These are phyloP conservation scores for Neodon shergylaensis DNA, from an alignment of 2,113 vertebrate species.

Conservation along the genomic window DNA sequence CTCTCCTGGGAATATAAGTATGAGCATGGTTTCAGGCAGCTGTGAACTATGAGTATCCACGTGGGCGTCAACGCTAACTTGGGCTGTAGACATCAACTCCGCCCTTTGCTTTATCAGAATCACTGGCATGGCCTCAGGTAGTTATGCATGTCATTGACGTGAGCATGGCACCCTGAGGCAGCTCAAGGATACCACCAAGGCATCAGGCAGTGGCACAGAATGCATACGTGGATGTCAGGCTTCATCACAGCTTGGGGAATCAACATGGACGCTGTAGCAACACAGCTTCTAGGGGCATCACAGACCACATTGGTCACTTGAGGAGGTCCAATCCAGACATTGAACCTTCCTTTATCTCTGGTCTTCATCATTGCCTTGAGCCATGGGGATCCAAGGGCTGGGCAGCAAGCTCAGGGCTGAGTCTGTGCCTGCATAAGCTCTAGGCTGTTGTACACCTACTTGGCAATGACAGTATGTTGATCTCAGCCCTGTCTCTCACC, in stretches of 20 bases:
- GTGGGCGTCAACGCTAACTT: not conserved
- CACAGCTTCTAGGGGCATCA: not conserved
- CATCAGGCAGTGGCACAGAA: not conserved
- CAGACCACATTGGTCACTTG: not conserved
- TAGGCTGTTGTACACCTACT: not conserved
- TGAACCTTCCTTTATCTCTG: not conserved
- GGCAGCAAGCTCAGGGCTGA: not conserved
- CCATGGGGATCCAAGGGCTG: not conserved
- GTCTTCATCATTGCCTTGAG: not conserved
- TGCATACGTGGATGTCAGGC: not conserved
- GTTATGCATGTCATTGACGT: not conserved
- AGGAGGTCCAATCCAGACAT: not conserved
- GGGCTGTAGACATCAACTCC: not conserved
- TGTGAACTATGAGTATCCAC: not conserved
- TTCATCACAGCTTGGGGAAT: not conserved
- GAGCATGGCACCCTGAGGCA: not conserved
- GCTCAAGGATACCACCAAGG: not conserved
- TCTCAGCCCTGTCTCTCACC: not conserved
- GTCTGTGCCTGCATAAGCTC: not conserved
- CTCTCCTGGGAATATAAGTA: not conserved
- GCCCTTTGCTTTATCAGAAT: not conserved
- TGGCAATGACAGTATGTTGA: not conserved
- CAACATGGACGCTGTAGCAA: not conserved
- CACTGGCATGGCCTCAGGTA: not conserved
- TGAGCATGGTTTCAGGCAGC: not conserved